phyloP scores from a whole-genome alignment of 2,888 invertebrate genomes.

The Clepsis dumicolana region DNA sequence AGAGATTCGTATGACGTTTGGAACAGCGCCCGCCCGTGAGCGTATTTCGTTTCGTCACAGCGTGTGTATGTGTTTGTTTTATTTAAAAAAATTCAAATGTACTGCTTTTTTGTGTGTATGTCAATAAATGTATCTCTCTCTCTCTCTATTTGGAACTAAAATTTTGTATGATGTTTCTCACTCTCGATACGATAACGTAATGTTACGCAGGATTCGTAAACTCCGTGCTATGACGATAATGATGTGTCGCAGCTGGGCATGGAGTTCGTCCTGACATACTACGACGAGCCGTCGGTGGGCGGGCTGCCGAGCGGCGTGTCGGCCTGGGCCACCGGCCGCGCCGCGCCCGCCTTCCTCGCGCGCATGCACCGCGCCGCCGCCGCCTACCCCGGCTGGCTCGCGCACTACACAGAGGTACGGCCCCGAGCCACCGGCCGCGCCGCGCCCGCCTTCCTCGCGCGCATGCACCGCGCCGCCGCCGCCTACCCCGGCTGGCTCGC shows the following conservation, averaged over 20 bases:
- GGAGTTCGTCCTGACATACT: conserved; percentile 95
- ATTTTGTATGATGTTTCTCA: too few relatives aligned
- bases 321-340: conserved; percentile 91
- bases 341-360: conserved; percentile 91
- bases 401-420: background rate
- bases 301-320: conserved; percentile 92
- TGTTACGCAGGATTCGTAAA: too few relatives aligned
- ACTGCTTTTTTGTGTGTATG: too few relatives aligned
- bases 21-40: too few relatives aligned
- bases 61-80: too few relatives aligned
- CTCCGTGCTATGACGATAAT: too few relatives aligned
- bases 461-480: conserved; percentile 89
- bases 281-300: conserved; percentile 94
- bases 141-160: too few relatives aligned
- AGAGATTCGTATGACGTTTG: too few relatives aligned
- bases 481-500: conserved; percentile 56
- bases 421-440: conserved; percentile 91
- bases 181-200: too few relatives aligned
- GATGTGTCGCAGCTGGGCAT: conserved; percentile 86
- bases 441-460: conserved; percentile 91
- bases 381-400: conserved; percentile 56
- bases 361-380: conserved; percentile 90
- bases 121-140: too few relatives aligned
- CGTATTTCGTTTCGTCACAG: too few relatives aligned
- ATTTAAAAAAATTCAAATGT: too few relatives aligned